Evolutionary conservation across 2,113 vertebrate genomes (phyloP).

Genomic region (Myxocyprinus asiaticus): DNA sequence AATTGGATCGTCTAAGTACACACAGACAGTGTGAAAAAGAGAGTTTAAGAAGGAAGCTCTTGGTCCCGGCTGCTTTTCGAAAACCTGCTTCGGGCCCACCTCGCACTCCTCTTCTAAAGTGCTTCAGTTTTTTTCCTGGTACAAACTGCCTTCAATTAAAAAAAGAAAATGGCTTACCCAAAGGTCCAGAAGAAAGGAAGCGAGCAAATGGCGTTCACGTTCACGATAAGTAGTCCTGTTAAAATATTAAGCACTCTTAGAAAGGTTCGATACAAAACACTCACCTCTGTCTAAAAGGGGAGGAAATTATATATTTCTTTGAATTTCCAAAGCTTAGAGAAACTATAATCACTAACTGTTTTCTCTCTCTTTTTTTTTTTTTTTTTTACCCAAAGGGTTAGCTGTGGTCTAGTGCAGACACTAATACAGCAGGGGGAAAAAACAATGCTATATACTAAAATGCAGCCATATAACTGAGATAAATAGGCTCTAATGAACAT

Average conservation of each 20-base stretch:
- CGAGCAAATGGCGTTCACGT: slow-evolving; percentile 16
- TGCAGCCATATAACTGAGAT: too few species aligned
- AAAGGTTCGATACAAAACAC: slow-evolving; percentile 29
- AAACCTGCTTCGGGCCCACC: slow-evolving; percentile 45
- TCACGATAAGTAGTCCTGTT: slow-evolving; percentile 42
- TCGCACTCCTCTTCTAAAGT: slow-evolving; percentile 41
- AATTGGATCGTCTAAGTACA: slow-evolving; percentile 55
- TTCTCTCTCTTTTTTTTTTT: too few species aligned
- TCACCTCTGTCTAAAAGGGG: slow-evolving; percentile 27
- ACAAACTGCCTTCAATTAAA: slow-evolving; percentile 53
- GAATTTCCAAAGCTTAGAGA: slow-evolving; percentile 4
- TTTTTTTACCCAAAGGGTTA: too few species aligned
- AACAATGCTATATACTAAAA: too few species aligned
- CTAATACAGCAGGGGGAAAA: too few species aligned
- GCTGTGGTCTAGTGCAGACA: too few species aligned
- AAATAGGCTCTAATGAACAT: too few species aligned
- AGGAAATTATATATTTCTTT: slow-evolving; percentile 2
- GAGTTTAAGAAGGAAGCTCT: slow-evolving; percentile 16
- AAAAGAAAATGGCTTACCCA: slow-evolving; percentile 44
- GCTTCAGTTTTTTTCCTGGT: slow-evolving; percentile 40
- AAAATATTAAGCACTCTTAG: slow-evolving; percentile 42
- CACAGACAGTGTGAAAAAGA: slow-evolving; percentile 37
- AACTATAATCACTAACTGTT: slow-evolving; percentile 20
- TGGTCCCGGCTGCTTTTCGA: slow-evolving; percentile 9
- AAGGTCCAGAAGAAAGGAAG: slow-evolving; percentile 40